Evolutionary conservation across 1,140 invertebrate species (phyloP).

Genomic region (Ostrea denselamellosa): DNA sequence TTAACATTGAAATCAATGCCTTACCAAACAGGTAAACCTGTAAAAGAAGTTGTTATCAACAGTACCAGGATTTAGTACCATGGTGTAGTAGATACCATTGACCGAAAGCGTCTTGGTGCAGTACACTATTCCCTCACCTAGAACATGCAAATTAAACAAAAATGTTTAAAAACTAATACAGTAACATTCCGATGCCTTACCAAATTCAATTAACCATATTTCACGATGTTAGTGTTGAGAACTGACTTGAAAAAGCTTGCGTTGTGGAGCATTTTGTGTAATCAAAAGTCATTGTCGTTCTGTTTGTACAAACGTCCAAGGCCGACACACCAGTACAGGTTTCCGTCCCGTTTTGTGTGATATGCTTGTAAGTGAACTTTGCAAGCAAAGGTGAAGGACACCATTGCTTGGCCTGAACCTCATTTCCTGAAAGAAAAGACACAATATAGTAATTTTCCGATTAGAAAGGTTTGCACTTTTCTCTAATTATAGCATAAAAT

Average conservation of each 20-base stretch:
- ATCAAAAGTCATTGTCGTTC: constrained; percentile 43
- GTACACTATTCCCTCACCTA: constrained; percentile 42
- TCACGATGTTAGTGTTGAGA: not conserved
- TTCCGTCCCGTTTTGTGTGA: not conserved
- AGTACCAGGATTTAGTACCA: constrained; percentile 37
- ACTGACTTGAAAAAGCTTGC: constrained; percentile 41
- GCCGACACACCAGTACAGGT: constrained; percentile 30
- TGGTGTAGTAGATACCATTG: not conserved
- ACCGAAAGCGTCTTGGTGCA: not conserved
- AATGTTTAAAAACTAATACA: not conserved
- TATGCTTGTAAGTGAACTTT: constrained; percentile 35
- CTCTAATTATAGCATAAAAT: not conserved
- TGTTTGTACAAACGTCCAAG: constrained; percentile 41
- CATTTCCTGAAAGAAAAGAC: not conserved
- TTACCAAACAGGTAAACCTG: constrained; percentile 47
- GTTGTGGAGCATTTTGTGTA: constrained; percentile 41
- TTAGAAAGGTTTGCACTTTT: not conserved
- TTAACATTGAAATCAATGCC: not conserved
- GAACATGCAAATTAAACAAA: not conserved
- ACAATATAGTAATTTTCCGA: not conserved
- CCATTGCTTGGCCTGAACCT: not conserved
- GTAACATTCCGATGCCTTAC: not conserved
- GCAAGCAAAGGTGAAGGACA: constrained; percentile 37
- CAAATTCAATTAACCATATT: not conserved
- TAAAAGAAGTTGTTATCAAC: constrained; percentile 36